Evolutionary conservation across 23 tunicate species (phyloP), one percentile per base, ranked within the genome.

Genomic region (Styela clava): DNA sequence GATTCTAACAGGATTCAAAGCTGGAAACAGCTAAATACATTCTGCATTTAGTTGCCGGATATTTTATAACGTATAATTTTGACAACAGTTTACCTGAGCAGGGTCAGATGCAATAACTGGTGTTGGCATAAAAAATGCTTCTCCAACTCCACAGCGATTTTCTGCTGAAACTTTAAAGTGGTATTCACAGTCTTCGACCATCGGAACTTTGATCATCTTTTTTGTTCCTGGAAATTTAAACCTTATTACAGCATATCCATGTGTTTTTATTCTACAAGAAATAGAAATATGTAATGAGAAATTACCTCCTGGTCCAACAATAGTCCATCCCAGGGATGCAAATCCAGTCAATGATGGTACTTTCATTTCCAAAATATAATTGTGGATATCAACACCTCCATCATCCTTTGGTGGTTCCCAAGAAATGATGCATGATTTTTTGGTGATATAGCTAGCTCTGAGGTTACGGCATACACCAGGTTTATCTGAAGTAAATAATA

Each of bases 331-430:
- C 32, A 94, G 51, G 0, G 92, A 87, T 24, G 93, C 77, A 62
- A 87, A 87, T 76, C 93, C 93, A 22, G 92, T 89, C 30, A 80
- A 61, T 37, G 86, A 84, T 2, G 98, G 98, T 68, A 86, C 87
- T 34, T 83, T 80, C 83, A 95, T 88, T 83, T 95, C 99, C 76
- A 95, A 69, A 31, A 95, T 90, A 63, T 89, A 95, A 83, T 90
- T 85, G 20, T 70, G 31, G 69, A 95, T 86, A 20, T 86, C 89
- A 25, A 86, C 83, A 28, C 99, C 99, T 33, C 99, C 99, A 69
- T 95, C 90, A 79, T 95, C 99, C 52, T 78, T 86, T 1, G 99
- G 99, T 2, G 86, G 82, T 29, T 95, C 96, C 99, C 99, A 95
- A 2, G 89, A 62, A 2, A 95, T 30, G 2, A 89, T 87, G 63